phyloP scores from a whole-genome alignment of 2,888 invertebrate species.

The Cheilosia soror region DNA sequence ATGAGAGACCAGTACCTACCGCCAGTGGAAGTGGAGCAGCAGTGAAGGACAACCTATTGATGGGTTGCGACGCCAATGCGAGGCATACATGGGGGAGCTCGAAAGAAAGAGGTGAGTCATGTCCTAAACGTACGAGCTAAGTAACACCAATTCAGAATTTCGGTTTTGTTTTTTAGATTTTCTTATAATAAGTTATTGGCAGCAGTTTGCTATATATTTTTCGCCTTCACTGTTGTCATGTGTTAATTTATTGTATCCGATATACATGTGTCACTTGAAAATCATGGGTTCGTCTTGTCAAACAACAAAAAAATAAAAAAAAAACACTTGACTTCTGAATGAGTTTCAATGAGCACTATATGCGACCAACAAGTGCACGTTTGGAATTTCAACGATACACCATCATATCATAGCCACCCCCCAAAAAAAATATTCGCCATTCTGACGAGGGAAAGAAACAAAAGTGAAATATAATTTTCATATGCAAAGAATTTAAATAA shows the following conservation, averaged over 20 bases:
- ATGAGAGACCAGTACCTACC: too few species aligned
- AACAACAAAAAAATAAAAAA: neutral
- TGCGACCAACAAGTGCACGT: conserved; percentile 62
- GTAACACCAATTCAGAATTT: too few species aligned
- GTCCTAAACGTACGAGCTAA: too few species aligned
- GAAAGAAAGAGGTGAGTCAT: too few species aligned
- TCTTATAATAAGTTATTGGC: too few species aligned
- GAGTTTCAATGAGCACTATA: conserved; percentile 37
- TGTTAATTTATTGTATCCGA: conserved; percentile 23
- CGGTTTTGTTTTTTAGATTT: too few species aligned
- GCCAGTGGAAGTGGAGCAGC: too few species aligned
- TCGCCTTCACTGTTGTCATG: conserved; percentile 19
- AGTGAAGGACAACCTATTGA: too few species aligned
- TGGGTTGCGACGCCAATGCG: too few species aligned
- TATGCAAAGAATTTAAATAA: conserved; percentile 61
- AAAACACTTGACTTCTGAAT: conserved; percentile 14
- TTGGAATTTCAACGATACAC: conserved; percentile 41
- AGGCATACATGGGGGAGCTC: too few species aligned
- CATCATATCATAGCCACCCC: conserved; percentile 20
- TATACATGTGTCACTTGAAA: conserved; percentile 32
- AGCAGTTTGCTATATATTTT: neutral
- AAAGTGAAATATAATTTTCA: conserved; percentile 46
- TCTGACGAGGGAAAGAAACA: conserved; percentile 5
- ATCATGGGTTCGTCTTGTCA: conserved; percentile 22
- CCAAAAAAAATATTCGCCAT: conserved; percentile 12